A percentile compares a stretch with the other conserved stretches of the same genome.
Evolutionary conservation across 1,140 invertebrate genomes (phyloP).

Genomic region (Mylabris phalerata): DNA sequence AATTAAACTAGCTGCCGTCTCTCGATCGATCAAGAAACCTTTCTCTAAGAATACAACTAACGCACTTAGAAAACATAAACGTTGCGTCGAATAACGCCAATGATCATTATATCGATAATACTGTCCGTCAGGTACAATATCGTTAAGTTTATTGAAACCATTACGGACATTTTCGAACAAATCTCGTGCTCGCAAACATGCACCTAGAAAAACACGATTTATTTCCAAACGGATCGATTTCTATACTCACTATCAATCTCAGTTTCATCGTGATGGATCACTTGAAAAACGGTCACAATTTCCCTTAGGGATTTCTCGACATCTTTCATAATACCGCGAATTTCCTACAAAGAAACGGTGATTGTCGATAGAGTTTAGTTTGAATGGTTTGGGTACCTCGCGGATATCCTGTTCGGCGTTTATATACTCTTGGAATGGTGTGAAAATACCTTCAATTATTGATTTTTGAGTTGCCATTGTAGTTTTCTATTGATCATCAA

Average conservation of each 20-base stretch:
- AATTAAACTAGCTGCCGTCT: slow-evolving; percentile 70
- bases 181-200: slow-evolving; percentile 52
- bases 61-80: slow-evolving; percentile 68
- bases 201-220: slow-evolving; percentile 39
- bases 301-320: slow-evolving; percentile 63
- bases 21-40: slow-evolving; percentile 63
- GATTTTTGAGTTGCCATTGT: background rate
- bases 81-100: slow-evolving; percentile 77
- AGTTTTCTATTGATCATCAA: too few relatives aligned
- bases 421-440: slow-evolving; percentile 56
- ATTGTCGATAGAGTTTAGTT: slow-evolving; percentile 7
- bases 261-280: slow-evolving; percentile 55
- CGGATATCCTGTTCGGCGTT: slow-evolving; percentile 56
- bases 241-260: slow-evolving; percentile 48
- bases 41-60: slow-evolving; percentile 74
- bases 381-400: slow-evolving; percentile 46
- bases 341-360: slow-evolving; percentile 50
- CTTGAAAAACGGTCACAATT: slow-evolving; percentile 61
- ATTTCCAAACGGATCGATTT: slow-evolving; percentile 21
- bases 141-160: slow-evolving; percentile 51
- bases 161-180: slow-evolving; percentile 51
- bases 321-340: slow-evolving; percentile 57
- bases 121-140: slow-evolving; percentile 56
- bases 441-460: slow-evolving; percentile 47
- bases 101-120: slow-evolving; percentile 82